Percentiles rank a stretch among this genome's conserved stretches.
phyloP scores from a whole-genome alignment of 2,797 vertebrate species.

The Gambusia yucatana region DNA sequence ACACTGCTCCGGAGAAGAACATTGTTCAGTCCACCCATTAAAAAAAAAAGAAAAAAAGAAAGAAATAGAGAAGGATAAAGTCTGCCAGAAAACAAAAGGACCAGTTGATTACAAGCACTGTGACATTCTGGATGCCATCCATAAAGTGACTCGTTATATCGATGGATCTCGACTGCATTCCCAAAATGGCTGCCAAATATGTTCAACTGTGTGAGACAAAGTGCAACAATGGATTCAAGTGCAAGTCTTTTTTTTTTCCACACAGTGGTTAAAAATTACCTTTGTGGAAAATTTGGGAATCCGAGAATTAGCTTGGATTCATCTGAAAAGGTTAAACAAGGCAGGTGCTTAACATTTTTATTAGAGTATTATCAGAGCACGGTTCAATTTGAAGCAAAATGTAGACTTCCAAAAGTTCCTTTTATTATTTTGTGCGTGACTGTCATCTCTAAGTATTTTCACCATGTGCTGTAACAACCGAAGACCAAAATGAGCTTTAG shows the following conservation, averaged over 20 bases:
- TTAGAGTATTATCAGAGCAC: neutral
- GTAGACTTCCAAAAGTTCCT: neutral
- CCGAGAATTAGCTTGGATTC: slow-evolving; percentile 12
- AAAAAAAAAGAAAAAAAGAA: neutral
- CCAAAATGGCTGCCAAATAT: slow-evolving; percentile 80
- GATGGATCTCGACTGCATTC: slow-evolving; percentile 73
- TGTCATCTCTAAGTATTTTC: slow-evolving; percentile 23
- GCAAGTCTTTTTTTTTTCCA: slow-evolving; percentile 42
- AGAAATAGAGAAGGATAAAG: slow-evolving; percentile 33
- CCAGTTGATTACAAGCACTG: slow-evolving; percentile 72
- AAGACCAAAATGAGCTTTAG: slow-evolving; percentile 15
- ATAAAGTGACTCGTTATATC: slow-evolving; percentile 75
- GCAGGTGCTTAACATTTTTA: slow-evolving; percentile 4
- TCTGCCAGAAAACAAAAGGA: slow-evolving; percentile 61
- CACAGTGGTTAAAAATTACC: slow-evolving; percentile 22
- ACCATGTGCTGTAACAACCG: slow-evolving; percentile 12
- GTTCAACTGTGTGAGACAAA: slow-evolving; percentile 69
- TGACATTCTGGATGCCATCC: slow-evolving; percentile 74
- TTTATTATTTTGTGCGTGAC: neutral
- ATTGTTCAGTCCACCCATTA: slow-evolving; percentile 51
- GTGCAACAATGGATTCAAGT: slow-evolving; percentile 67
- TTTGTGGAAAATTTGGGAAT: slow-evolving; percentile 24
- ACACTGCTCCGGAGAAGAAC: slow-evolving; percentile 57
- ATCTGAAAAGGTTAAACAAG: slow-evolving; percentile 7
- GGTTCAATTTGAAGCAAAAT: slow-evolving; percentile 22